A percentile compares a stretch with the other conserved stretches of the same genome.
Evolutionary conservation across 1,140 invertebrate species (phyloP).

Genomic region (Sinella curviseta): DNA sequence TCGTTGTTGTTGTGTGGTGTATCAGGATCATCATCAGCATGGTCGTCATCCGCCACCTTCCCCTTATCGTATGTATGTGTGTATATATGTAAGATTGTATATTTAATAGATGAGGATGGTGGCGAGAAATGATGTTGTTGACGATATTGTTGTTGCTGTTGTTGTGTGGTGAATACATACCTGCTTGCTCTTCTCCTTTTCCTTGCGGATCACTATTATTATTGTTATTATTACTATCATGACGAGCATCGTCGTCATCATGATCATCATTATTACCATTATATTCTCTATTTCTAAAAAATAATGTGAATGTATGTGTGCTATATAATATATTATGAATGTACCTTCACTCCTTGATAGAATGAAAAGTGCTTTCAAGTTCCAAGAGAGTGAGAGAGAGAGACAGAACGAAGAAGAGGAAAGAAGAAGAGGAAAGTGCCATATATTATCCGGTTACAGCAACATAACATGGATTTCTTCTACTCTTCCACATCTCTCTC

Average conservation of each 20-base stretch:
- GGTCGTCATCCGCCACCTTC: not conserved
- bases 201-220: not conserved
- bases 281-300: not conserved
- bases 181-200: not conserved
- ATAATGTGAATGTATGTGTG: not conserved
- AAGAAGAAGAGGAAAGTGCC: constrained; percentile 7
- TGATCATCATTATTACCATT: constrained; percentile 13
- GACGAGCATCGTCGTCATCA: not conserved
- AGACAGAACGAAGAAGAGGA: not conserved
- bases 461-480: constrained; percentile 43
- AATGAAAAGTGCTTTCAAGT: no score
- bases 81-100: not conserved
- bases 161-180: not conserved
- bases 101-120: not conserved
- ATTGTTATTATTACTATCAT: not conserved
- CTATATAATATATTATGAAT: not conserved
- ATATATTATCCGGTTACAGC: constrained; percentile 12
- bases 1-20: not conserved
- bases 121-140: constrained; percentile 9
- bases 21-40: constrained; percentile 1
- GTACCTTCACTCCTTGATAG: not conserved
- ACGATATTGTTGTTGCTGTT: not conserved
- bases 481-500: not conserved
- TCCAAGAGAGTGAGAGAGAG: no score
- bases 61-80: not conserved